These are phyloP conservation scores for Anabas testudineus DNA, from an alignment of 2,797 vertebrate genomes.

Conservation along the genomic window DNA sequence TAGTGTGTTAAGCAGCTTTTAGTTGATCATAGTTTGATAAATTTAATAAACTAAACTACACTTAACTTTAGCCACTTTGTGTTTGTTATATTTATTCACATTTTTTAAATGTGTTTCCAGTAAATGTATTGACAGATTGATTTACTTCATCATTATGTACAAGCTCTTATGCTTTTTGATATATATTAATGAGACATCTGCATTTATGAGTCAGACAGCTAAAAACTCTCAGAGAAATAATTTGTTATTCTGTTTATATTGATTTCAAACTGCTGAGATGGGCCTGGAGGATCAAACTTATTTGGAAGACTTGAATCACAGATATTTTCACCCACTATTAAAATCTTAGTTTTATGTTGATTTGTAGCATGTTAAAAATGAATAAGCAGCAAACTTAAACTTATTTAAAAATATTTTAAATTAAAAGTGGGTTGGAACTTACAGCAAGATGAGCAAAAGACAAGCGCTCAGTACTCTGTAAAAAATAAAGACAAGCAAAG, in stretches of 20 bases:
- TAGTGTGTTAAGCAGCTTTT: background rate
- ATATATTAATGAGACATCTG: slow-evolving; percentile 20
- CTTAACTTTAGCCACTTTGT: too few species aligned
- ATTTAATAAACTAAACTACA: too few species aligned
- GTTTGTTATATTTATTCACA: too few species aligned
- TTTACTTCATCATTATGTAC: too few species aligned
- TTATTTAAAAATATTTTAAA: background rate
- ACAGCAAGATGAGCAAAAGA: background rate
- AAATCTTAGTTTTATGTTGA: slow-evolving; percentile 9
- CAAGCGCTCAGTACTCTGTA: too few species aligned
- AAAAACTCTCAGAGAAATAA: background rate
- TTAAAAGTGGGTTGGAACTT: slow-evolving; percentile 12
- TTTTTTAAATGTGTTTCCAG: too few species aligned
- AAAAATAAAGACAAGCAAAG: background rate
- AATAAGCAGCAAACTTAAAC: background rate
- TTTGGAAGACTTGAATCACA: slow-evolving; percentile 20
- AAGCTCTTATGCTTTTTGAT: background rate
- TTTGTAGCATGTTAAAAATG: slow-evolving; percentile 7
- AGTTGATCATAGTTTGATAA: too few species aligned
- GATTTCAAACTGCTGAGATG: slow-evolving; percentile 14
- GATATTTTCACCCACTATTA: slow-evolving; percentile 11
- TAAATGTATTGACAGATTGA: too few species aligned
- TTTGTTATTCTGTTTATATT: slow-evolving; percentile 26
- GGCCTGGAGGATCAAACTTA: slow-evolving; percentile 8
- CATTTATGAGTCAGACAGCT: background rate